These are phyloP conservation scores for Phocides pigmalion DNA, from an alignment of 1,140 invertebrate species.

Conservation along the genomic window DNA sequence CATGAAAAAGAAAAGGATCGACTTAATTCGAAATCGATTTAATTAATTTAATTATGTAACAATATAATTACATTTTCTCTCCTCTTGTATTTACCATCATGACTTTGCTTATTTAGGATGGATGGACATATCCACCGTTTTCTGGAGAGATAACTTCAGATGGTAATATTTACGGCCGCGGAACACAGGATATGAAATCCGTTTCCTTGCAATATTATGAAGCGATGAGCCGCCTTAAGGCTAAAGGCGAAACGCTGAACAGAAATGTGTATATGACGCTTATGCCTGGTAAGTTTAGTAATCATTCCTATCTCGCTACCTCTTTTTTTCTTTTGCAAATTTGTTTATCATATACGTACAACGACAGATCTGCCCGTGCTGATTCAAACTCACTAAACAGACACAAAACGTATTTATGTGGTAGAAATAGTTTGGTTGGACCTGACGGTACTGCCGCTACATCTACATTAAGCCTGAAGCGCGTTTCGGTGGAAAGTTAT, in stretches of 20 bases:
- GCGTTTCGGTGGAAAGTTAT: too few relatives aligned
- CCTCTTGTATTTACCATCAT: background rate
- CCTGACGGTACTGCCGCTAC: too few relatives aligned
- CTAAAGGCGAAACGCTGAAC: constrained; percentile 72
- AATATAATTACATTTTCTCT: too few relatives aligned
- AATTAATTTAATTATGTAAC: too few relatives aligned
- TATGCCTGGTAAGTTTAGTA: constrained; percentile 86
- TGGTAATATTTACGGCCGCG: constrained; percentile 90
- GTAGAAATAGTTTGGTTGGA: too few relatives aligned
- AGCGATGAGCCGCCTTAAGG: constrained; percentile 87
- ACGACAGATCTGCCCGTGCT: too few relatives aligned
- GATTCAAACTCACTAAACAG: too few relatives aligned
- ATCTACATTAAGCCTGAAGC: too few relatives aligned
- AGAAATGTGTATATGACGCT: constrained; percentile 90
- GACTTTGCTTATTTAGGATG: constrained; percentile 52
- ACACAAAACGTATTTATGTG: too few relatives aligned
- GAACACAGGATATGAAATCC: constrained; percentile 91
- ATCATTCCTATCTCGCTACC: background rate
- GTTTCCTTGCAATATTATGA: constrained; percentile 90
- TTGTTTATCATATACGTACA: too few relatives aligned
- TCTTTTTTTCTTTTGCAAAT: background rate
- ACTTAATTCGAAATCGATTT: background rate
- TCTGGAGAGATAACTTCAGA: constrained; percentile 87
- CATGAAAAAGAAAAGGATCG: too few relatives aligned
- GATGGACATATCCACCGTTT: constrained; percentile 87